A percentile compares a stretch with the other conserved stretches of the same genome.
Conservation (phyloP, 2,888 invertebrate species). For the Stictocephala bisonia region DNA sequence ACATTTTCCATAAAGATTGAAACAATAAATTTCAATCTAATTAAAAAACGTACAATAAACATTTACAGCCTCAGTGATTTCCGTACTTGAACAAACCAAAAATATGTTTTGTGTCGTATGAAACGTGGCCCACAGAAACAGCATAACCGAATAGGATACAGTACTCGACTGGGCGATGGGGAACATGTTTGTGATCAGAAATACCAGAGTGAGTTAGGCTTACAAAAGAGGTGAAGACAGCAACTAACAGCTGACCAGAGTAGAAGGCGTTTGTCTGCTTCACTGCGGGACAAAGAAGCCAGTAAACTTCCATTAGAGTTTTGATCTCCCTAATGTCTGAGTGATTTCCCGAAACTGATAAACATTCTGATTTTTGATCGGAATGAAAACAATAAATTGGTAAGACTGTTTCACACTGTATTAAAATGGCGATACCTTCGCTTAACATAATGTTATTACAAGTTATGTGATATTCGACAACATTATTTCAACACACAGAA, state of each 20-base stretch:
- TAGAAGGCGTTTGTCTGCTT: constrained; percentile 12
- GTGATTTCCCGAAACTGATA: no score
- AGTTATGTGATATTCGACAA: no score
- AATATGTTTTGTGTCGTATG: not conserved
- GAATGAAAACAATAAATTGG: no score
- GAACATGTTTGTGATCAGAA: constrained; percentile 2
- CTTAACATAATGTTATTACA: no score
- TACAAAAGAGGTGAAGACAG: constrained; percentile 10
- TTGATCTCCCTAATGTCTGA: no score
- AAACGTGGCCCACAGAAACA: not conserved
- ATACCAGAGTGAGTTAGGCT: not conserved
- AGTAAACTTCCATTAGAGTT: not conserved
- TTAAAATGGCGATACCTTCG: no score
- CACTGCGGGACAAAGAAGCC: constrained; percentile 17
- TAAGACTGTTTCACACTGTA: no score
- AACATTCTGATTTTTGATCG: no score
- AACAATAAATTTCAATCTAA: no score
- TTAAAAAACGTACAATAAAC: no score
- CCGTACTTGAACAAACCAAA: constrained; percentile 1
- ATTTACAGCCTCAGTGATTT: constrained; percentile 13
- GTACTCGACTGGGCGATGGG: not conserved
- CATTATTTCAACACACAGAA: no score
- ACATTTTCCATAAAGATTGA: no score
- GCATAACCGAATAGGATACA: not conserved
- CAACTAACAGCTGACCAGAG: constrained; percentile 5